phyloP scores from a whole-genome alignment of 2,113 vertebrate genomes.

The Menidia beryllina region DNA sequence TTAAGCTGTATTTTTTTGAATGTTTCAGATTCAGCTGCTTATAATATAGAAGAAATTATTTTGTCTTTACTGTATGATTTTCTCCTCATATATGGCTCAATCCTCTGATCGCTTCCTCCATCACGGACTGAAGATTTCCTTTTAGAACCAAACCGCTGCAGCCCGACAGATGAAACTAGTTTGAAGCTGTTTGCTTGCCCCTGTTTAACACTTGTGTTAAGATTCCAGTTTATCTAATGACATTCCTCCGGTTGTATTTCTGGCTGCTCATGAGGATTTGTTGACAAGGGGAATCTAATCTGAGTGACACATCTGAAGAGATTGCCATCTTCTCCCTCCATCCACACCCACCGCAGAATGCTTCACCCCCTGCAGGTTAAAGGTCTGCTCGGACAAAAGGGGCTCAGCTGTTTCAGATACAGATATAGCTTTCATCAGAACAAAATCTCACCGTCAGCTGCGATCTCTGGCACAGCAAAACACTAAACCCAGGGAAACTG shows the following conservation, averaged over 20 bases:
- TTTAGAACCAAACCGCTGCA: background rate
- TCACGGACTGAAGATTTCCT: background rate
- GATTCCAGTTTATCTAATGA: background rate
- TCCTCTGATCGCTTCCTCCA: background rate
- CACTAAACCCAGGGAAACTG: background rate
- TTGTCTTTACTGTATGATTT: background rate
- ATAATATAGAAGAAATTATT: no score
- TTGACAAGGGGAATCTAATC: background rate
- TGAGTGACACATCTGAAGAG: background rate
- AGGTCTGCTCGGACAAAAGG: background rate
- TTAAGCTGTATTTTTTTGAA: no score
- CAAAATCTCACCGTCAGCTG: background rate
- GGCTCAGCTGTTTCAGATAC: background rate
- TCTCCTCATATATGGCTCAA: background rate
- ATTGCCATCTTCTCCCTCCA: background rate
- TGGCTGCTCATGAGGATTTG: background rate
- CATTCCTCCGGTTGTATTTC: background rate
- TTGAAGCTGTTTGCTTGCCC: background rate
- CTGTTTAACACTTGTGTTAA: background rate
- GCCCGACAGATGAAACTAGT: background rate
- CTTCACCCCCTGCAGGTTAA: background rate
- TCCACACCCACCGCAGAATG: background rate
- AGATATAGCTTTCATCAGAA: constrained; percentile 1
- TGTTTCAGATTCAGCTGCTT: no score
- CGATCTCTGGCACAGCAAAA: background rate